These are phyloP conservation scores for Cebidichthys violaceus DNA, from an alignment of 2,113 vertebrate species.

Conservation along the genomic window DNA sequence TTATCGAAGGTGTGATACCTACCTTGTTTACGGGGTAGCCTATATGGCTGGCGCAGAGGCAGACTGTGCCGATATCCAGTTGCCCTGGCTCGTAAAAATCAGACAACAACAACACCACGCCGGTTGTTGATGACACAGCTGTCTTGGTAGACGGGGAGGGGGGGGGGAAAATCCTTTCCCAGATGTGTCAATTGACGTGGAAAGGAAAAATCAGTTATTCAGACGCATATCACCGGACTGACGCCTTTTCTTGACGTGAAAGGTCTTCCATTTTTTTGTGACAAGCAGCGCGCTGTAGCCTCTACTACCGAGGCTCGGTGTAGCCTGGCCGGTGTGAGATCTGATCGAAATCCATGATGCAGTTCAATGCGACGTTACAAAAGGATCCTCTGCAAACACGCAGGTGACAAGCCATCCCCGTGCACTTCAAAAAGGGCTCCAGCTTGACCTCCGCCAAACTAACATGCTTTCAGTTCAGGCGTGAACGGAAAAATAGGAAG, in stretches of 20 bases:
- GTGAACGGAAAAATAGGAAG: background rate
- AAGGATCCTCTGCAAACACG: conserved; percentile 57
- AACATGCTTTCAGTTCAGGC: conserved; percentile 44
- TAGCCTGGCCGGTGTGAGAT: conserved; percentile 56
- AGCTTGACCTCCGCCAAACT: conserved; percentile 44
- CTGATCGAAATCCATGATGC: conserved; percentile 76
- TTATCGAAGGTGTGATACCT: conserved; percentile 63
- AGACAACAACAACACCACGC: conserved; percentile 86
- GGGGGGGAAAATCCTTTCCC: conserved; percentile 55
- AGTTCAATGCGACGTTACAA: conserved; percentile 79
- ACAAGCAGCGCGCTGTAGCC: conserved; percentile 64
- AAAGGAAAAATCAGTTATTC: conserved; percentile 63
- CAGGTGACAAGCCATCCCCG: conserved; percentile 47
- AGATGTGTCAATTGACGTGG: conserved; percentile 75
- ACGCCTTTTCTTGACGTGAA: conserved; percentile 78
- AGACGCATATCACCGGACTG: conserved; percentile 66
- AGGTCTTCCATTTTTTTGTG: conserved; percentile 75
- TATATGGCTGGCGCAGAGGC: conserved; percentile 73
- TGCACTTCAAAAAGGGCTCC: conserved; percentile 21
- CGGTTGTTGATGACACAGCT: conserved; percentile 85
- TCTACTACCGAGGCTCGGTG: conserved; percentile 54
- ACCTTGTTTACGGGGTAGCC: conserved; percentile 65
- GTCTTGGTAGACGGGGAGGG: conserved; percentile 68
- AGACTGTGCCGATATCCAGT: conserved; percentile 72
- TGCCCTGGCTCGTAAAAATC: conserved; percentile 75